Evolutionary conservation across 2,888 invertebrate genomes (phyloP).

Genomic region (Rhagonycha lutea): DNA sequence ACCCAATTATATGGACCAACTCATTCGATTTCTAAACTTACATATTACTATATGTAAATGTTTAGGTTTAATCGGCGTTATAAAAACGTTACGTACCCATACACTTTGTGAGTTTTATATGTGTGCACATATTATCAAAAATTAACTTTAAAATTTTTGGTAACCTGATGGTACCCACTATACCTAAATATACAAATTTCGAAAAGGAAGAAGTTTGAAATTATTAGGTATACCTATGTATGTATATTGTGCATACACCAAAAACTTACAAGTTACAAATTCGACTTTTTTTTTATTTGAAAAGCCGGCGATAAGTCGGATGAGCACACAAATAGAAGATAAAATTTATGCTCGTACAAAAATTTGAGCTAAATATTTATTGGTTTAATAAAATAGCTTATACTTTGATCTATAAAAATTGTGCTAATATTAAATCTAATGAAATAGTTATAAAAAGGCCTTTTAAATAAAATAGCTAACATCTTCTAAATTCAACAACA

Average conservation of each 20-base stretch:
- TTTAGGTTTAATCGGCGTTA: conserved; percentile 11
- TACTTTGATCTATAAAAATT: conserved; percentile 26
- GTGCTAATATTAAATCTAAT: conserved; percentile 24
- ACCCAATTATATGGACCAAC: conserved; percentile 8
- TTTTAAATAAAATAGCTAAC: conserved; percentile 32
- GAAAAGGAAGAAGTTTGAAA: not conserved
- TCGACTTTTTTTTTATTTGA: conserved; percentile 26
- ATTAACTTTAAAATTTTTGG: not conserved
- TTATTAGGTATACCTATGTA: not conserved
- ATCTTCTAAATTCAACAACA: conserved; percentile 48
- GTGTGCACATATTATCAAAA: conserved; percentile 6
- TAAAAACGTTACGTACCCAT: conserved; percentile 18
- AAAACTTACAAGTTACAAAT: conserved; percentile 21
- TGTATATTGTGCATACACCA: conserved; percentile 5
- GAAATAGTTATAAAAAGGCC: conserved; percentile 26
- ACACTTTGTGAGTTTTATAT: conserved; percentile 14
- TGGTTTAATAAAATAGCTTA: conserved; percentile 28
- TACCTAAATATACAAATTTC: not conserved
- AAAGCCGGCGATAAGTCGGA: conserved; percentile 18
- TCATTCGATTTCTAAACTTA: conserved; percentile 15
- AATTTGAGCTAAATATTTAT: conserved; percentile 21
- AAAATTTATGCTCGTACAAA: conserved; percentile 21
- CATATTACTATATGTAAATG: conserved; percentile 6
- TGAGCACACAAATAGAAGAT: conserved; percentile 14
- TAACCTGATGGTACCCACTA: not conserved